Base-by-base conservation (phyloP, 2,113 vertebrate genomes). In the Onychostoma macrolepis region DNA sequence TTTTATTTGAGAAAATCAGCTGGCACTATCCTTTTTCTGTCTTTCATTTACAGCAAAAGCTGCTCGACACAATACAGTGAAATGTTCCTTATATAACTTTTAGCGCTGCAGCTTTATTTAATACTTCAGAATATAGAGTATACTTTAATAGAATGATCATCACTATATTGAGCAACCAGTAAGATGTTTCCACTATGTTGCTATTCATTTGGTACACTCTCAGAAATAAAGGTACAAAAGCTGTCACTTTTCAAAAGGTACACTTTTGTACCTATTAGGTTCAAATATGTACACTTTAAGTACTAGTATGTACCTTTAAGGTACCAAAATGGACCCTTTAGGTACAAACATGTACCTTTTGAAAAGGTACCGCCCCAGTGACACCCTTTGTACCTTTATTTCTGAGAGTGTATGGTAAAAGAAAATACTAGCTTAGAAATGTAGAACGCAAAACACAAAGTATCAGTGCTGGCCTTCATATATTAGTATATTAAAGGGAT, bases 21-120 rank as follows among this genome's bases (percentile, higher is more conserved):
- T 84, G 83, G 87, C 91, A 90, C 88, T 89, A 81, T 89, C 81
- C 91, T 92, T 93, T 93, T 92, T 93, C 92, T 92, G 76, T 76
- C 84, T 58, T 74, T 79, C 82, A 86, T 91, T 93, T 88, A 86
- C 86, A 89, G 85, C 67, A 76, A 85, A 84, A 87, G 88, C 85
- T 85, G 89, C 88, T 91, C 84, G 89, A 92, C 92, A 88, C 87
- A 84, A 53, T 80, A 91, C 90, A 91, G 91, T 91, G 89, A 28
- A 2, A n/a, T 76, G 87, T 88, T 90, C 7, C 76, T 92, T 82
- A 89, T 89, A 80, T 28, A 89, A 87, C 83, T 74, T 78, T 75
- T 83, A 85, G 87, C 71, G 89, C 91, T 58, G 19, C 33, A 38
- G n/a, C 9, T 4, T 24, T 38, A 71, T 67, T 28, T 30, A 33